phyloP scores from a whole-genome alignment of 2,797 vertebrate genomes.

The Muscicapa comitata region DNA sequence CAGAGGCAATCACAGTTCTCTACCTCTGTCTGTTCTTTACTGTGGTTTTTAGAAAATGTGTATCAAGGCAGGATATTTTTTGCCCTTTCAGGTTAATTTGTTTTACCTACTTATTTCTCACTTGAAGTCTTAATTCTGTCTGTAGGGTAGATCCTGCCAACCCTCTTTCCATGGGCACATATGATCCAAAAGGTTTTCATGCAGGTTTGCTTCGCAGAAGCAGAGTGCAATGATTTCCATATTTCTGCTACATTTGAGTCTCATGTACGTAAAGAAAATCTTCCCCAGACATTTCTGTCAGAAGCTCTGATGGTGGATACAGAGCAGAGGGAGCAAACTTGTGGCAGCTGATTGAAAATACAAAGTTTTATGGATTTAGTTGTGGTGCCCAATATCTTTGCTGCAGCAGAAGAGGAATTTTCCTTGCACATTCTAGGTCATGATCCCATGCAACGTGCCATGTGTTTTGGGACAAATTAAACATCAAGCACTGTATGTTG shows the following conservation, averaged over 20 bases:
- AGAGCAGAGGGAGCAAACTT: background rate
- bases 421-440: background rate
- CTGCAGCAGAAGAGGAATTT: background rate
- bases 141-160: background rate
- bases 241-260: background rate
- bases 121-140: constrained; percentile 6
- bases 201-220: background rate
- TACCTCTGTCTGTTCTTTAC: background rate
- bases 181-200: background rate
- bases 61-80: constrained; percentile 1
- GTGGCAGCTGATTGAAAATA: background rate
- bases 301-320: background rate
- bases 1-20: background rate
- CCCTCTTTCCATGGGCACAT: background rate
- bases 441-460: background rate
- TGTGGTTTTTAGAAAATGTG: background rate
- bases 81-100: constrained; percentile 16
- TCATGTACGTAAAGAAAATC: background rate
- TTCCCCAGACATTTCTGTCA: background rate
- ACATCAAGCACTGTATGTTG: background rate
- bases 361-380: rapidly evolving
- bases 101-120: constrained; percentile 26
- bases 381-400: background rate
- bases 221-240: background rate
- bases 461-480: background rate